Evolutionary conservation across 2,113 vertebrate species (phyloP).

Genomic region (Addax nasomaculatus): DNA sequence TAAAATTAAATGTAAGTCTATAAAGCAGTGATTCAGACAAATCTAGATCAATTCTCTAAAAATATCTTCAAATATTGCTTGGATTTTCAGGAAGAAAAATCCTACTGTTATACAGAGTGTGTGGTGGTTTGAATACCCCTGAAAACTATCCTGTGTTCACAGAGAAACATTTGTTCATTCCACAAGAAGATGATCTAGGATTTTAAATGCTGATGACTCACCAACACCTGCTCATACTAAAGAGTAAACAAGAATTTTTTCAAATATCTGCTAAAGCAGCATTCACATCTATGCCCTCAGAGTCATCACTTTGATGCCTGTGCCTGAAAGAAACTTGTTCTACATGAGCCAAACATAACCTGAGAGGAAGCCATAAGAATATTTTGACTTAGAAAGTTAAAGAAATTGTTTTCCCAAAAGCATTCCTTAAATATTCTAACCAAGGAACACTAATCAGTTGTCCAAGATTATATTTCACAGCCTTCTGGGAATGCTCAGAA

Average conservation of each 20-base stretch:
- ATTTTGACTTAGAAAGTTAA: neutral
- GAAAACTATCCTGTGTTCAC: neutral
- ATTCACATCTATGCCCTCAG: fast-evolving
- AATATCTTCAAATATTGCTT: neutral
- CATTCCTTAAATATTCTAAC: neutral
- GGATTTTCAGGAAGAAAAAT: neutral
- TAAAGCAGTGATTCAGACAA: neutral
- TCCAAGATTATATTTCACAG: neutral
- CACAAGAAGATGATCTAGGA: neutral
- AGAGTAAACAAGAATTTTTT: neutral
- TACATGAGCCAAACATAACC: neutral
- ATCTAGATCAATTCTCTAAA: neutral
- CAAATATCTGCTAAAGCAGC: neutral
- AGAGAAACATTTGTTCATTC: neutral
- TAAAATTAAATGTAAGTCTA: neutral
- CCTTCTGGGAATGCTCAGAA: neutral
- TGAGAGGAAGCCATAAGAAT: neutral
- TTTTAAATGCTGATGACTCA: neutral
- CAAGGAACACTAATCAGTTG: neutral
- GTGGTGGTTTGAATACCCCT: neutral
- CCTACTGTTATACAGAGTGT: neutral
- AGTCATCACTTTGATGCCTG: neutral
- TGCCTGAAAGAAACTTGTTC: neutral
- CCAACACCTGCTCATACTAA: neutral
- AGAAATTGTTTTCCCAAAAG: neutral